A percentile compares a stretch with the other conserved stretches of the same genome.
Conservation (phyloP, 2,797 vertebrate species). For the Anomalospiza imberbis region DNA sequence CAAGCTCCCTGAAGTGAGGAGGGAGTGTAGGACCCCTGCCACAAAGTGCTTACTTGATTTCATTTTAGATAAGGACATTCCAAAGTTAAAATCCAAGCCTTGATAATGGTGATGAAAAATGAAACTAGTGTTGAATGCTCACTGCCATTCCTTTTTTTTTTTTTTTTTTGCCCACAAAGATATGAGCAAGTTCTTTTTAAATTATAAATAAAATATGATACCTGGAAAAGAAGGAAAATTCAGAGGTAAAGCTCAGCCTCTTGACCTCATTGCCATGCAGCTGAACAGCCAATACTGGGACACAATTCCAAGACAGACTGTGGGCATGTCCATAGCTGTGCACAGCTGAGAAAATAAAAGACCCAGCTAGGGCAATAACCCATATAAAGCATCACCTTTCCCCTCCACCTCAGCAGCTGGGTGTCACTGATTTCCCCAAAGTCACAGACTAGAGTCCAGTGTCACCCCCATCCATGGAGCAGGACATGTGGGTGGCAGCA, state of each 20-base stretch:
- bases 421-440: neutral
- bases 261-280: neutral
- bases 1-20: neutral
- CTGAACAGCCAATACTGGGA: neutral
- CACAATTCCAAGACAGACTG: neutral
- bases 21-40: neutral
- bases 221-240: neutral
- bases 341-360: slow-evolving; percentile 11
- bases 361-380: neutral
- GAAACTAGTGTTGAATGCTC: neutral
- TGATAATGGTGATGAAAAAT: slow-evolving; percentile 25
- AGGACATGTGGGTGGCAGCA: neutral
- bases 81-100: slow-evolving; percentile 26
- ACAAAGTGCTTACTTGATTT: slow-evolving; percentile 44
- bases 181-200: neutral
- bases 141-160: neutral
- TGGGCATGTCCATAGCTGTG: neutral
- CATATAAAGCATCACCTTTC: neutral
- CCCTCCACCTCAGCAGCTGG: neutral
- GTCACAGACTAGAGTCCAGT: neutral
- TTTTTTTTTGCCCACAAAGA: neutral
- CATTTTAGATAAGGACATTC: slow-evolving; percentile 56
- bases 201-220: slow-evolving; percentile 1
- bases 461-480: neutral
- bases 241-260: neutral